These are phyloP conservation scores for Homalodisca vitripennis DNA, from an alignment of 1,140 invertebrate species.

Conservation along the genomic window DNA sequence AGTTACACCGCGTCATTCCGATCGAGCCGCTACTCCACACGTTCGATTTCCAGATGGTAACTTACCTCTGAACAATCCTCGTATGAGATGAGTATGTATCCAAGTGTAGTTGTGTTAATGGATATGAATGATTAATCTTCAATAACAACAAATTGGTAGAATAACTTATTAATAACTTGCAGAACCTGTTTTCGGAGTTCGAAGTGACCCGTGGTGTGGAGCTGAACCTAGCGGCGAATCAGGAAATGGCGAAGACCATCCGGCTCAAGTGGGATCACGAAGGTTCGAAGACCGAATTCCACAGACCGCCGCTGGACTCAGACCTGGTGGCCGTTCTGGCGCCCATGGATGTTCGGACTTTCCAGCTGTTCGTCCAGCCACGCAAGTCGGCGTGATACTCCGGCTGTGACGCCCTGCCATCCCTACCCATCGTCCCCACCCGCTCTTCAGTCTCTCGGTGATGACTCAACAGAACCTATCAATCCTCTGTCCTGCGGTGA, in stretches of 20 bases:
- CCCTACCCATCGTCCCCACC: too few species aligned
- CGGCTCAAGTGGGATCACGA: constrained; percentile 36
- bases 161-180: constrained; percentile 20
- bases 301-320: neutral
- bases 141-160: neutral
- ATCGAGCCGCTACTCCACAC: neutral
- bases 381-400: neutral
- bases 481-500: too few species aligned
- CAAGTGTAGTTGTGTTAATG: neutral
- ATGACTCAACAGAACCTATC: too few species aligned
- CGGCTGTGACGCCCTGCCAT: neutral
- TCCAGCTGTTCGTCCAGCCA: constrained; percentile 31
- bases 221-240: constrained; percentile 35
- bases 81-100: neutral
- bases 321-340: constrained; percentile 18
- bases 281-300: constrained; percentile 17
- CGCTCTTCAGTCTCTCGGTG: too few species aligned
- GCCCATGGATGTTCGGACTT: constrained; percentile 40
- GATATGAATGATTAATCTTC: neutral
- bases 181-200: constrained; percentile 35
- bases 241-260: constrained; percentile 24
- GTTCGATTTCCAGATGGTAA: neutral
- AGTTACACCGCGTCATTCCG: neutral
- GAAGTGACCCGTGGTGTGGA: constrained; percentile 34
- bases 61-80: neutral